Percentiles rank a stretch among this genome's conserved stretches.
These are phyloP conservation scores for Octodon degus DNA, from an alignment of 2,113 vertebrate species.

Conservation along the genomic window DNA sequence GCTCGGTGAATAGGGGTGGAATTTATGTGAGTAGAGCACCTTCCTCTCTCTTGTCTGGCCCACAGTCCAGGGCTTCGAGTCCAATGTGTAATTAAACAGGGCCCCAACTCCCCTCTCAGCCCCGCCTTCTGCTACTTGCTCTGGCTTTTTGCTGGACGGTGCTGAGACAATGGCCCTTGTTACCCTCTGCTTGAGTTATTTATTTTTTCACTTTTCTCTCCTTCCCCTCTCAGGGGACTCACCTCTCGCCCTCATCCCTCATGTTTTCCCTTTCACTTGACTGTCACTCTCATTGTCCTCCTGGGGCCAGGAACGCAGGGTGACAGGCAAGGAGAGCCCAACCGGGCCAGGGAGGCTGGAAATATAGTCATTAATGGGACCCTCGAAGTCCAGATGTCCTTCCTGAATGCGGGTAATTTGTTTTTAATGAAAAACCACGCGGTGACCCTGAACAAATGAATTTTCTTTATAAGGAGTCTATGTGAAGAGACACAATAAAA, in stretches of 20 bases:
- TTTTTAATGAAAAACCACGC: constrained; percentile 99
- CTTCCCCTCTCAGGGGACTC: constrained; percentile 58
- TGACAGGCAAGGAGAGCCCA: constrained; percentile 90
- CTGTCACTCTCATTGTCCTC: constrained; percentile 85
- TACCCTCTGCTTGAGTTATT: constrained; percentile 77
- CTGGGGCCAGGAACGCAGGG: constrained; percentile 71
- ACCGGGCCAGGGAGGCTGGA: constrained; percentile 86
- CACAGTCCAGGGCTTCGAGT: background rate
- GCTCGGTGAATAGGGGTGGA: background rate
- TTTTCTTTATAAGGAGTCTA: constrained; percentile 96
- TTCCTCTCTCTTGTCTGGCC: background rate
- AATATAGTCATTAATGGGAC: constrained; percentile 95
- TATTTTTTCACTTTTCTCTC: constrained; percentile 74
- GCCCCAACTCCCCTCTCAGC: background rate
- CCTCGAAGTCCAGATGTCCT: constrained; percentile 98
- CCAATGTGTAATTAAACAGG: constrained; percentile 58
- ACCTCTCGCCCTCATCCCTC: constrained; percentile 79
- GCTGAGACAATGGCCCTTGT: constrained; percentile 80
- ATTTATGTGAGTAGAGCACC: background rate
- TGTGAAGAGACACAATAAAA: constrained; percentile 89
- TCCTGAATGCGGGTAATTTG: constrained; percentile 99
- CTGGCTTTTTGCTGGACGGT: constrained; percentile 57
- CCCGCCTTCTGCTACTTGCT: constrained; percentile 63
- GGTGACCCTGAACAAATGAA: constrained; percentile 99
- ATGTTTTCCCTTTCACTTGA: constrained; percentile 77